Percentiles rank a stretch among this genome's conserved stretches.
Conservation (phyloP, 1,140 invertebrate species). For the Papilio glaucus region DNA sequence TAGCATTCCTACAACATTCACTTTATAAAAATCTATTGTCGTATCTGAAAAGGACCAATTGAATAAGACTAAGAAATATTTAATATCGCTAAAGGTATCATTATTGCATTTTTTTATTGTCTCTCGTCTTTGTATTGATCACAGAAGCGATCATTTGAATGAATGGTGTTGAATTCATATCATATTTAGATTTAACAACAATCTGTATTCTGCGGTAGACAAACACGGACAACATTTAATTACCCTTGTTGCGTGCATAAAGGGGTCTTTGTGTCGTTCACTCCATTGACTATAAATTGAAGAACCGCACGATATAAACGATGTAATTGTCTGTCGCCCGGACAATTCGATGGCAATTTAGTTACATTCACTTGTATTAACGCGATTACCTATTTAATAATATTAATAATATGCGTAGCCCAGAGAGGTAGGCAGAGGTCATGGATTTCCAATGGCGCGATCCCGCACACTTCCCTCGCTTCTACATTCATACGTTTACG, state of each 20-base stretch:
- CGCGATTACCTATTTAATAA: no score
- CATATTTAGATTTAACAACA: constrained; percentile 1
- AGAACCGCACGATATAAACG: background rate
- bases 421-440: no score
- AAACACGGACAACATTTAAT: constrained; percentile 2
- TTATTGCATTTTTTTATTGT: no score
- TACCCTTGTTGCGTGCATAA: background rate
- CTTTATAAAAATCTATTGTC: constrained; percentile 23
- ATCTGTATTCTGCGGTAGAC: background rate
- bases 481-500: no score
- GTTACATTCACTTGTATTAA: background rate
- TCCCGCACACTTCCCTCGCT: no score
- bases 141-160: background rate
- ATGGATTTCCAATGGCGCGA: no score
- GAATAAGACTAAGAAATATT: no score
- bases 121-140: background rate
- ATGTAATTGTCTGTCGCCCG: background rate
- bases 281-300: background rate
- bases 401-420: no score
- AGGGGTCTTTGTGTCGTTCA: background rate
- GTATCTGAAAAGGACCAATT: background rate
- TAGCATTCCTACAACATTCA: background rate
- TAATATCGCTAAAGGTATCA: no score
- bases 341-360: background rate
- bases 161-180: background rate